These are phyloP conservation scores for Megalops atlanticus DNA, from an alignment of 2,113 vertebrate genomes.

Conservation along the genomic window DNA sequence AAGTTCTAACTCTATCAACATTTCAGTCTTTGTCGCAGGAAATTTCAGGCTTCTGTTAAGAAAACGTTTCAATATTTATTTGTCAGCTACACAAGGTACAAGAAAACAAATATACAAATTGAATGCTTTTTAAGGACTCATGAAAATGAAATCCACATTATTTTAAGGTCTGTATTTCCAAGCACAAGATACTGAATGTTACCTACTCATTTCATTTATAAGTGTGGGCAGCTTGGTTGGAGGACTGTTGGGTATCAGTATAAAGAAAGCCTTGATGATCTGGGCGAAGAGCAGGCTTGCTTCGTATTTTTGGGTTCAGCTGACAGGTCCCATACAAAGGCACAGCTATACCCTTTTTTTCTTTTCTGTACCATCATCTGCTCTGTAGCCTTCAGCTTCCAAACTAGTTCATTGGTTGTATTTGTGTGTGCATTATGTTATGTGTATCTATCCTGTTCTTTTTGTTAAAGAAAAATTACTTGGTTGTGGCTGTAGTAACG, in stretches of 20 bases:
- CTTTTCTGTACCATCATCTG: background rate
- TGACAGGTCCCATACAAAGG: background rate
- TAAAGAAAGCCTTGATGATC: background rate
- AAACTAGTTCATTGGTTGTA: background rate
- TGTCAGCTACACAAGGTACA: conserved; percentile 55
- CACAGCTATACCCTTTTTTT: background rate
- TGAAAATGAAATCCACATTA: background rate
- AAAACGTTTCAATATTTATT: conserved; percentile 63
- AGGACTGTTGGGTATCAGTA: background rate
- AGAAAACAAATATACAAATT: conserved; percentile 65
- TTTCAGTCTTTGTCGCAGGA: too few species aligned
- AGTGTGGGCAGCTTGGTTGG: background rate
- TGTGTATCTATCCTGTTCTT: too few species aligned
- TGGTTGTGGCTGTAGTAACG: too few species aligned
- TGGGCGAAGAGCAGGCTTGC: background rate
- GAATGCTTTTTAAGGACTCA: background rate
- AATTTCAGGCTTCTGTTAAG: conserved; percentile 26
- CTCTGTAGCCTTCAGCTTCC: background rate
- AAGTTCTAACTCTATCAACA: background rate
- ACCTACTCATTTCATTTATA: too few species aligned
- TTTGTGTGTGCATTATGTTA: background rate
- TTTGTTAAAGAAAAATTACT: too few species aligned
- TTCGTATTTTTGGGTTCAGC: background rate
- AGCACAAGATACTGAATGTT: background rate
- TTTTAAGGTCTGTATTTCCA: background rate